Conservation (phyloP, 2,797 vertebrate genomes). For the Crax fasciolata region DNA sequence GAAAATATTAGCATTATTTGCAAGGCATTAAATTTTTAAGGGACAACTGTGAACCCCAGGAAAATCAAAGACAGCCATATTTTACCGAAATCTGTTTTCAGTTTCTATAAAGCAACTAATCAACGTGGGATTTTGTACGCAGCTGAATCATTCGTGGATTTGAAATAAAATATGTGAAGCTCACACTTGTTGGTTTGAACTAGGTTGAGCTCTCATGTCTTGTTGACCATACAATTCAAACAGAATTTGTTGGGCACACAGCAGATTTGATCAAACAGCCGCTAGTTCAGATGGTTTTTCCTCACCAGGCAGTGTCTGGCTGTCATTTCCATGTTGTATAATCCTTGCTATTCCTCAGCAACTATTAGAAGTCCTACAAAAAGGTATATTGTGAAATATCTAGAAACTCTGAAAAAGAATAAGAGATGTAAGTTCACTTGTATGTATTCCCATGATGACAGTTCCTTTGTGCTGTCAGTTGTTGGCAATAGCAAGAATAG, state of each 20-base stretch:
- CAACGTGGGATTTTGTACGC: neutral
- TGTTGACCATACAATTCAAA: neutral
- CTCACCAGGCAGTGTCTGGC: neutral
- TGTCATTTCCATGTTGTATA: neutral
- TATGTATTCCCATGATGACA: accelerated
- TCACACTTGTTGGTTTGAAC: neutral
- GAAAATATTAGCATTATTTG: neutral
- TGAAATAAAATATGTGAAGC: neutral
- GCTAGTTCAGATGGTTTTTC: neutral
- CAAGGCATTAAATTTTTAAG: neutral
- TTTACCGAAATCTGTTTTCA: neutral
- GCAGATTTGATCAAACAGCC: neutral
- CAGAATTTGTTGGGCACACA: neutral
- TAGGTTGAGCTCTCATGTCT: neutral
- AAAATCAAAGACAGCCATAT: neutral
- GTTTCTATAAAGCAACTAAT: neutral
- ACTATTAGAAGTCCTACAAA: neutral
- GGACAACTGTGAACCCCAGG: neutral
- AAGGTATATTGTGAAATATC: neutral
- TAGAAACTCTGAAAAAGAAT: neutral
- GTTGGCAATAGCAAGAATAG: neutral
- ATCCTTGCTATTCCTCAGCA: neutral
- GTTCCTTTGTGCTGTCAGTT: neutral
- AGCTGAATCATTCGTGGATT: neutral
- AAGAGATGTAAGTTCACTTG: neutral